Evolutionary conservation across 2,113 vertebrate genomes (phyloP).

Genomic region (Lasiurus borealis): DNA sequence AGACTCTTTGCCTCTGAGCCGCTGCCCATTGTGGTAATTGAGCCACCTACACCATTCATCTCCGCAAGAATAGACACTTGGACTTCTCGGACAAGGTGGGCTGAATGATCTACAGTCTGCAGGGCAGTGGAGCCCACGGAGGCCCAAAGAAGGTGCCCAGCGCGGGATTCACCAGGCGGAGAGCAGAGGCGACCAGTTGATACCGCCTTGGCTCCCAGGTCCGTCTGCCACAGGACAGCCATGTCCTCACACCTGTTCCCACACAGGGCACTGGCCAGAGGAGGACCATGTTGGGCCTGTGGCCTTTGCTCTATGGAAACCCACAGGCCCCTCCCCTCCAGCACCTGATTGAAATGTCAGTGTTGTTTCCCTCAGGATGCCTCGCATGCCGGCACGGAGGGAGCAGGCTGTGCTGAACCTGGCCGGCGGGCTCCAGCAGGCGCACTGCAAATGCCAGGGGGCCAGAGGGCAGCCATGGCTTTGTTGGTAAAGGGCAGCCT

Average conservation of each 20-base stretch:
- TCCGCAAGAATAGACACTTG: not conserved
- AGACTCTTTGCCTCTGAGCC: slow-evolving; percentile 75
- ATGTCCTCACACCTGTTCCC: not conserved
- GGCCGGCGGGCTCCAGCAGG: not conserved
- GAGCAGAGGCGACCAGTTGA: slow-evolving; percentile 27
- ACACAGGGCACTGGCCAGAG: accelerated
- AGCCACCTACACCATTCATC: slow-evolving; percentile 75
- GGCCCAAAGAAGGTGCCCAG: slow-evolving; percentile 66
- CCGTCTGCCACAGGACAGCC: slow-evolving; percentile 24
- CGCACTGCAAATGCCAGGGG: not conserved
- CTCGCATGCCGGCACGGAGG: not conserved
- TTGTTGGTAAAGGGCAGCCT: not conserved
- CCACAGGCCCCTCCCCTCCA: not conserved
- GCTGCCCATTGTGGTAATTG: slow-evolving; percentile 73
- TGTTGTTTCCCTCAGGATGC: not conserved
- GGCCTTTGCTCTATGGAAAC: not conserved
- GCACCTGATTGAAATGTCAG: not conserved
- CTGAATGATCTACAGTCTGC: slow-evolving; percentile 50
- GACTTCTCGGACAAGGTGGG: slow-evolving; percentile 68
- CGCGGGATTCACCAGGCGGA: slow-evolving; percentile 57
- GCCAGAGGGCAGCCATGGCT: too few species aligned
- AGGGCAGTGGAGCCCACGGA: slow-evolving; percentile 58
- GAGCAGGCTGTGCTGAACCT: not conserved
- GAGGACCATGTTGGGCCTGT: accelerated
- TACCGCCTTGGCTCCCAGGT: not conserved